Percentiles rank a stretch among this genome's conserved stretches.
phyloP scores from a whole-genome alignment of 1,140 invertebrate genomes.

The Aphaenogaster rudis region DNA sequence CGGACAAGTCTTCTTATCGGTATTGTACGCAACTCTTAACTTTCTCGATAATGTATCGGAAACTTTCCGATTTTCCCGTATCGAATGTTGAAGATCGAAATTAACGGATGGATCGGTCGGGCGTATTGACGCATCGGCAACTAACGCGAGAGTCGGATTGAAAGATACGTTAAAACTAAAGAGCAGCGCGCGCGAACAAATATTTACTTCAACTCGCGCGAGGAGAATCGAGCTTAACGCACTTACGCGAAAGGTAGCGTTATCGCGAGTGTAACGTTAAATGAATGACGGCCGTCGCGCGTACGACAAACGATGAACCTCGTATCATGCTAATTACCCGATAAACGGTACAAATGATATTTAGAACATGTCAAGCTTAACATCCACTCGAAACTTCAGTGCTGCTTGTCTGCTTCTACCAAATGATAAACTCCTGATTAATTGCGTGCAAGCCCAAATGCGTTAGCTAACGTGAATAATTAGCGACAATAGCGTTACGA shows the following conservation, averaged over 20 bases:
- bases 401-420: not conserved
- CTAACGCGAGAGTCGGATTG: not conserved
- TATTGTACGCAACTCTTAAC: not conserved
- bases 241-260: not conserved
- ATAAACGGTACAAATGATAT: constrained; percentile 64
- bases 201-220: not conserved
- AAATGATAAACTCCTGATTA: constrained; percentile 56
- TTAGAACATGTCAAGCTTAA: constrained; percentile 57
- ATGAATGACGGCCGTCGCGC: constrained; percentile 27
- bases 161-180: too few species aligned
- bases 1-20: constrained; percentile 12
- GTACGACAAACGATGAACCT: constrained; percentile 38
- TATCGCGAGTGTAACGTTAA: constrained; percentile 26
- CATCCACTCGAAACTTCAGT: constrained; percentile 44
- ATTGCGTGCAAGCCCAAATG: constrained; percentile 22
- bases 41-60: constrained; percentile 58
- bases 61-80: constrained; percentile 30
- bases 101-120: constrained; percentile 24
- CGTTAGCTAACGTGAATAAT: not conserved
- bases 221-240: not conserved
- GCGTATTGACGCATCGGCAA: not conserved
- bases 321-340: constrained; percentile 46
- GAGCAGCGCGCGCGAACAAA: not conserved
- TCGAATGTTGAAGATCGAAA: constrained; percentile 47
- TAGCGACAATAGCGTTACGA: not conserved